These are phyloP conservation scores for Cepaea nemoralis DNA, from an alignment of 1,140 invertebrate genomes.

Conservation along the genomic window DNA sequence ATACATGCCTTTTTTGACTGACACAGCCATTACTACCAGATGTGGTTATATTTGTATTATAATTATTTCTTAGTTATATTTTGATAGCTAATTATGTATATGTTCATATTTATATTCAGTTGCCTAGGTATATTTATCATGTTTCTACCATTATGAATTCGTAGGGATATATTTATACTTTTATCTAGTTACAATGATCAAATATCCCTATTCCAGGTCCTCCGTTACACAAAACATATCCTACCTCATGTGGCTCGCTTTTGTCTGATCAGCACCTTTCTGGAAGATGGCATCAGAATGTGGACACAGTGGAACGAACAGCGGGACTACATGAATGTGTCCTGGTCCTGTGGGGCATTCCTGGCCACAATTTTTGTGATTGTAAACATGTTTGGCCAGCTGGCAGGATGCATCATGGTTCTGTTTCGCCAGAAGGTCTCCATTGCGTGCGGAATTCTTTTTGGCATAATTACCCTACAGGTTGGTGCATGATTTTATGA, in stretches of 20 bases:
- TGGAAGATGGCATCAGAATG: conserved; percentile 99
- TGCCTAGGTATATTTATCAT: no score
- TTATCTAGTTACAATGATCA: no score
- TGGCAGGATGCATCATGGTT: conserved; percentile 96
- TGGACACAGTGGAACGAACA: conserved; percentile 99
- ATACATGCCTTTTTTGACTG: no score
- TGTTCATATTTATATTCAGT: no score
- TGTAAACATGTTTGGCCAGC: conserved; percentile 93
- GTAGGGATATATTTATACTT: no score
- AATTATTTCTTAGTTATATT: no score
- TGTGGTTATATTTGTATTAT: no score
- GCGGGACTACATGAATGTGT: conserved; percentile 89
- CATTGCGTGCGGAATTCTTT: conserved; percentile 93
- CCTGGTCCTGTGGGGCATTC: conserved; percentile 96
- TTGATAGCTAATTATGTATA: no score
- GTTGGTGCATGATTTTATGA: conserved; percentile 70
- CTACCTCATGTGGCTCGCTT: conserved; percentile 94
- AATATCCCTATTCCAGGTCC: conserved; percentile 88
- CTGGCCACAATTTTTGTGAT: conserved; percentile 91
- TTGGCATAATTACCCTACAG: conserved; percentile 96
- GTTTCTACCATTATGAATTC: no score
- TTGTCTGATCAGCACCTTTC: conserved; percentile 97
- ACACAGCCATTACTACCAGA: no score
- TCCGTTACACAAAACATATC: conserved; percentile 91
- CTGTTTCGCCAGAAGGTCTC: conserved; percentile 90